These are phyloP conservation scores for Idaea aversata DNA, from an alignment of 2,888 invertebrate species.

Conservation along the genomic window DNA sequence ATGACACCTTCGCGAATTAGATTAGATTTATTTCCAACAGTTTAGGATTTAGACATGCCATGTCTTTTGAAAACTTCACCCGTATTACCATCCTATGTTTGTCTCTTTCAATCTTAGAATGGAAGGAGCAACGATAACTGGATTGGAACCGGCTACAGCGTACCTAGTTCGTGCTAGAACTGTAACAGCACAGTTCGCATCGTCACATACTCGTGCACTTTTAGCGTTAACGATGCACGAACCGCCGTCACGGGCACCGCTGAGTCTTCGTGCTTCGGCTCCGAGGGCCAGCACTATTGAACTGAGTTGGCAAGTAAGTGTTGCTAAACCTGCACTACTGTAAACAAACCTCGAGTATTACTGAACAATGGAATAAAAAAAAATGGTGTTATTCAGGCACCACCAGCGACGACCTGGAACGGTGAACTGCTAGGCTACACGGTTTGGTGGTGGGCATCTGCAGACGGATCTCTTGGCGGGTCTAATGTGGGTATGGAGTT, in stretches of 20 bases:
- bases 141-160: conserved; percentile 70
- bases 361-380: not conserved
- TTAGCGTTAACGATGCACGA: conserved; percentile 69
- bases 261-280: conserved; percentile 63
- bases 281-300: conserved; percentile 64
- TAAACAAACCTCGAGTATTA: not conserved
- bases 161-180: conserved; percentile 70
- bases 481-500: conserved; percentile 74
- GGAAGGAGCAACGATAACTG: conserved; percentile 68
- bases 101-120: conserved; percentile 37
- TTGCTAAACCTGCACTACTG: not conserved
- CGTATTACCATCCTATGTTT: too few species aligned
- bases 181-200: conserved; percentile 71
- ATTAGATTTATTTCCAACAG: too few species aligned
- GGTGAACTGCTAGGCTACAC: conserved; percentile 89
- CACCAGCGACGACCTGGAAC: conserved; percentile 85
- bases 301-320: conserved; percentile 67
- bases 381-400: conserved; percentile 70
- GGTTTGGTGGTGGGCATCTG: conserved; percentile 83
- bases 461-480: conserved; percentile 64
- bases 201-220: conserved; percentile 66
- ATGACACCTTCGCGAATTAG: too few species aligned
- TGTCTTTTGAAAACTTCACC: too few species aligned
- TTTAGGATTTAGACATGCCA: too few species aligned
- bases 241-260: conserved; percentile 67